Evolutionary conservation across 2,113 vertebrate species (phyloP).

Genomic region (Catharus bicknelli): DNA sequence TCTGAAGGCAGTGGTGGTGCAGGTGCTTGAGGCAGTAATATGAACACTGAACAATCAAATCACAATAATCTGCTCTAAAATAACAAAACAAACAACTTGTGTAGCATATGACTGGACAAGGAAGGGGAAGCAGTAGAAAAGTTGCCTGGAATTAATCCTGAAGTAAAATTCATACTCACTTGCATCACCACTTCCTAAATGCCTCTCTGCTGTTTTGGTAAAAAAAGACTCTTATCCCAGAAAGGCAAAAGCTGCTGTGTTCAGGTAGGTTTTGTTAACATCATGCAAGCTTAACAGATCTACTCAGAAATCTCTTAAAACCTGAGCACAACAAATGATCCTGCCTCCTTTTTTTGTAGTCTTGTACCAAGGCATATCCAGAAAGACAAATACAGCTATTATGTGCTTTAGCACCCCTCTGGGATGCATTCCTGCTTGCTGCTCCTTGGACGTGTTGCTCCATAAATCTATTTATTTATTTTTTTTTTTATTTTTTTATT

Average conservation of each 20-base stretch:
- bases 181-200: background rate
- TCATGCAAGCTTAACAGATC: conserved; percentile 24
- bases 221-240: background rate
- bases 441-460: conserved; percentile 24
- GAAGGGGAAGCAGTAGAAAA: background rate
- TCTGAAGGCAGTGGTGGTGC: background rate
- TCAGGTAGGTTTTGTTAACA: conserved; percentile 3
- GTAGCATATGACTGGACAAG: background rate
- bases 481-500: background rate
- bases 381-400: conserved; percentile 58
- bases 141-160: background rate
- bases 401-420: conserved; percentile 38
- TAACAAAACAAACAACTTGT: background rate
- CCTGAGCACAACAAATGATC: conserved; percentile 18
- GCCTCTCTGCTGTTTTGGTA: background rate
- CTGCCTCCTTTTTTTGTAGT: background rate
- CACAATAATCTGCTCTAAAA: background rate
- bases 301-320: conserved; percentile 40
- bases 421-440: conserved; percentile 36
- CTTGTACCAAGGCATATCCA: conserved; percentile 10
- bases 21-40: background rate
- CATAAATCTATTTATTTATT: background rate
- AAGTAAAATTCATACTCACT: background rate
- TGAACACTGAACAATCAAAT: background rate
- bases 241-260: background rate